Evolutionary conservation across 2,888 invertebrate species (phyloP).

Genomic region (Malthinus flaveolus): DNA sequence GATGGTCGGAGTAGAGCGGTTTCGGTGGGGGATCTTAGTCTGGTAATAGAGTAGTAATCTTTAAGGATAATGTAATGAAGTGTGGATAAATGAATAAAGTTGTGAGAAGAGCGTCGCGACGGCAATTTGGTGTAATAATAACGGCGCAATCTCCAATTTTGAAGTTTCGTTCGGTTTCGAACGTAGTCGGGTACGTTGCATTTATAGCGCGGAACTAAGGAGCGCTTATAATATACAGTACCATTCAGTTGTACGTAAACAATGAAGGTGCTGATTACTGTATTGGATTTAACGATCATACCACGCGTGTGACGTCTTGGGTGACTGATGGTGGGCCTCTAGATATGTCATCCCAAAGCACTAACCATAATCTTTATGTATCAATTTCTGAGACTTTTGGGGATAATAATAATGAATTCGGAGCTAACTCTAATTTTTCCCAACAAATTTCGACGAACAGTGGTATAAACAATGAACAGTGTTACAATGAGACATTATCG

Average conservation of each 20-base stretch:
- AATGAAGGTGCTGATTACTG: constrained; percentile 36
- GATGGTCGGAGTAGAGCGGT: not conserved
- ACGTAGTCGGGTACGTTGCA: constrained; percentile 33
- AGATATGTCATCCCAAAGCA: constrained; percentile 26
- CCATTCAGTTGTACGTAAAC: constrained; percentile 32
- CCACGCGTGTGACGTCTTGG: constrained; percentile 25
- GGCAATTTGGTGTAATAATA: constrained; percentile 18
- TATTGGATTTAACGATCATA: constrained; percentile 27
- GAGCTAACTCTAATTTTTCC: constrained; percentile 17
- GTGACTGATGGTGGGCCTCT: constrained; percentile 23
- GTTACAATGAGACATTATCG: constrained; percentile 47
- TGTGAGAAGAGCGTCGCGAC: constrained; percentile 28
- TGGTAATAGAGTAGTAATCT: not conserved
- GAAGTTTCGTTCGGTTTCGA: constrained; percentile 35
- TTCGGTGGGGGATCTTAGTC: too few relatives aligned
- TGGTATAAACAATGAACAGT: constrained; percentile 25
- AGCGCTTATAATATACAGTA: constrained; percentile 25
- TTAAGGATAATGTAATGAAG: constrained; percentile 1
- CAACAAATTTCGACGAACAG: constrained; percentile 24
- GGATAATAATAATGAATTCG: constrained; percentile 10
- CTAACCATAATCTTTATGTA: constrained; percentile 19
- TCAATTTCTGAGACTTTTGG: constrained; percentile 22
- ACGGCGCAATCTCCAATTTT: constrained; percentile 35
- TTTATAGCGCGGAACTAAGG: constrained; percentile 30
- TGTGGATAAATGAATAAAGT: constrained; percentile 11